Base-by-base conservation (phyloP, 2,113 vertebrate genomes). In the Sigmodon hispidus region DNA sequence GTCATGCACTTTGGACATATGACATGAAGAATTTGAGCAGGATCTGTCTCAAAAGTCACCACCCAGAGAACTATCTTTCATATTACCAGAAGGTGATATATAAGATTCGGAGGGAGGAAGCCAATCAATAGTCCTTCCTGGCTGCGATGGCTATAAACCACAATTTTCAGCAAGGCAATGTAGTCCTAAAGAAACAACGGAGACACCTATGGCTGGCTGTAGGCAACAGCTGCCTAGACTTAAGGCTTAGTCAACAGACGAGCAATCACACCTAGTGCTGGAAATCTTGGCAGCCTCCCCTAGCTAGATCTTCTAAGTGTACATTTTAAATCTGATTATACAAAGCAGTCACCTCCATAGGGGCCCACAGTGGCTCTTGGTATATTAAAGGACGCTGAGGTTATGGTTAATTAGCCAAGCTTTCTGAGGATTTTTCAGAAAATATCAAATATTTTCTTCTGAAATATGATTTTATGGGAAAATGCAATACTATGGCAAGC, bases 361-460 rank as follows among this genome's bases (percentile, higher is more conserved):
- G 22, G 3, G 24, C 34, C 45, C 55, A 50, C 8, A 55, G 22
- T 72, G 59, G 4, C 9, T 34, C 24, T 7, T 79, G 31, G 77
- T 80, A 31, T 72, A 26, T 85, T 80, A 55, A 87, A 70, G 43
- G 2, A 77, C 19, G 4, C 79, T 72, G 63, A 31, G 26, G 7
- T 7, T 29, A 21, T 89, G 36, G 70, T 63, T 79, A 79, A 85
- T 85, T 57, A 77, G 89, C 17, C n/a, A 72, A 88, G 72, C 17
- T n/a, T 29, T 52, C 85, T 88, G 55, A 92, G 55, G 36, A 89
- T 77, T 80, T 92, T 92, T 67, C 26, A 77, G 36, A 73, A 80
- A 55, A 48, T 48, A 59, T 55, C 79, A 92, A 89, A 36, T 26
- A 72, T 89, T 86, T 91, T 89, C 48, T 50, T 17, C 65, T 92